Evolutionary conservation across 1,140 invertebrate species (phyloP).

Genomic region (Temnothorax curvispinosus): DNA sequence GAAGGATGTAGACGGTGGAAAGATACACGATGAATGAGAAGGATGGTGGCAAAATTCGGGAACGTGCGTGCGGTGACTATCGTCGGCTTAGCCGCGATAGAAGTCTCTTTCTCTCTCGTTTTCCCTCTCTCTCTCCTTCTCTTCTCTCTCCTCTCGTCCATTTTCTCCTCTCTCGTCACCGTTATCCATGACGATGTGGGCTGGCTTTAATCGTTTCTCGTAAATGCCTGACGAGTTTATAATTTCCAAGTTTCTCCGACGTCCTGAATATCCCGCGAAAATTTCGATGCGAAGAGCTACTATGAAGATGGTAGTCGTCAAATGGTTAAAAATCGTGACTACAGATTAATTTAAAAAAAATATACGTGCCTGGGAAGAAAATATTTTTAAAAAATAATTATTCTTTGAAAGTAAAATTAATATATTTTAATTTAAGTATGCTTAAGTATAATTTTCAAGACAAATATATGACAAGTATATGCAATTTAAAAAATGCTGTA

Average conservation of each 20-base stretch:
- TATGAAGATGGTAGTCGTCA: constrained; percentile 32
- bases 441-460: not conserved
- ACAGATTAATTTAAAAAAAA: constrained; percentile 37
- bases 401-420: not conserved
- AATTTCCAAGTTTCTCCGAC: constrained; percentile 75
- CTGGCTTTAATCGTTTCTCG: constrained; percentile 77
- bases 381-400: not conserved
- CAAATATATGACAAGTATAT: not conserved
- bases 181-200: constrained; percentile 63
- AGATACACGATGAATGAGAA: constrained; percentile 7
- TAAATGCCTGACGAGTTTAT: constrained; percentile 80
- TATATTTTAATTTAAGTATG: not conserved
- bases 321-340: constrained; percentile 51
- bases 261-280: constrained; percentile 69
- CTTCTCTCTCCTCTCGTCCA: constrained; percentile 20
- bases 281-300: constrained; percentile 63
- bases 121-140: not conserved
- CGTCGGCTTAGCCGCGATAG: constrained; percentile 73
- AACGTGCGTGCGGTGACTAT: constrained; percentile 75
- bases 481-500: not conserved
- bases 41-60: constrained; percentile 33
- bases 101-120: constrained; percentile 60
- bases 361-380: not conserved
- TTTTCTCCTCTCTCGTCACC: constrained; percentile 67
- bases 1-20: not conserved